Evolutionary conservation across 2,888 invertebrate genomes (phyloP), one percentile per base, ranked within the genome.

Genomic region (Drosophila multiciliata): DNA sequence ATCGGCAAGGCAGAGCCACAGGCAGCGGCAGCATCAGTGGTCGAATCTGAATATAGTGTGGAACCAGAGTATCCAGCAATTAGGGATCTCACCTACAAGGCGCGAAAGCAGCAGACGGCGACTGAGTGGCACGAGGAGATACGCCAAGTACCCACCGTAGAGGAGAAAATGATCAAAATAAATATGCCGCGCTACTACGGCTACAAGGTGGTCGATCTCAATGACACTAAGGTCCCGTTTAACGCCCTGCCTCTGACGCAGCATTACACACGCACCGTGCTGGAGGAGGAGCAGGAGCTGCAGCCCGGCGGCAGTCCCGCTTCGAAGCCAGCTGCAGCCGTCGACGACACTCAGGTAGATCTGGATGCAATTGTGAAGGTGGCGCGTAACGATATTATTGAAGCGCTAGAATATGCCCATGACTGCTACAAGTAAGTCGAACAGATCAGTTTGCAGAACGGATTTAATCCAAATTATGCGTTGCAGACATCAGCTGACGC

Each of bases 131-230:
- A 95, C 83, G 94, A 95, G 20, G 94, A 95, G 88, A 95, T 97
- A 17, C 94, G 94, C 90, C 92, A 94, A 1, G 86, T 96, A 15
- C 94, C 95, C 66, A 97, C 97, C 0, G 95, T 97, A 0, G 98
- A 98, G 93, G 97, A 97, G 91, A 98, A 98, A 90, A 94, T 97
- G 83, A 95, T 97, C 60, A 96, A 96, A 82, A 89, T 97, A 32
- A 97, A 97, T 91, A 96, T 97, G 95, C 97, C 96, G 0, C 94
- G 95, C 57, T 97, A 96, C 91, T 98, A 96, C 91, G 97, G 98
- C 2, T 97, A 95, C 94, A 95, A 94, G 86, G 94, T 95, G 66
- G 92, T 95, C 2, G 92, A 95, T 84, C 90, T 97, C 5, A 92
- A 93, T 3, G 97, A 97, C 90, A 93, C 94, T 55, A 80, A 80